phyloP scores from a whole-genome alignment of 1,140 invertebrate species.

The Bombyx mandarina region DNA sequence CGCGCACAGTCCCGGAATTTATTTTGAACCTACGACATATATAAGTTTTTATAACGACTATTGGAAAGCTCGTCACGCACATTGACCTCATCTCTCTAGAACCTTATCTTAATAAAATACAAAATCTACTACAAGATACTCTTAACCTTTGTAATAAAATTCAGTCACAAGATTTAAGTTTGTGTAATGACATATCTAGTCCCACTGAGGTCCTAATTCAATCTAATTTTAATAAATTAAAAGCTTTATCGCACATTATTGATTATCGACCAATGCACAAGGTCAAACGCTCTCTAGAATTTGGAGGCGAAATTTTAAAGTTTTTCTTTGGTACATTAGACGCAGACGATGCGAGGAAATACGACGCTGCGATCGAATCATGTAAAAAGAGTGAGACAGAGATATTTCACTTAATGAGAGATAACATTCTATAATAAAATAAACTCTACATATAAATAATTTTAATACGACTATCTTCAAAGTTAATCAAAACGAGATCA shows the following conservation, averaged over 20 bases:
- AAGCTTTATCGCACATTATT: slow-evolving; percentile 19
- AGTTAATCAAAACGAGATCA: slow-evolving; percentile 16
- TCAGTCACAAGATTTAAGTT: not conserved
- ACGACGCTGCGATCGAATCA: slow-evolving; percentile 16
- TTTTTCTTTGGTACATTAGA: slow-evolving; percentile 20
- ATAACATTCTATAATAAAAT: slow-evolving; percentile 15
- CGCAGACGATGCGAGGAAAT: slow-evolving; percentile 8
- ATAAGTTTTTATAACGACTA: slow-evolving; percentile 19
- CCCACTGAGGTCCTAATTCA: slow-evolving; percentile 8
- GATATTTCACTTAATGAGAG: slow-evolving; percentile 13
- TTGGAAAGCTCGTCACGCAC: slow-evolving; percentile 21
- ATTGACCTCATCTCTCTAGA: slow-evolving; percentile 14
- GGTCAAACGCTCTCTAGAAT: slow-evolving; percentile 15
- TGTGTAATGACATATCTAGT: slow-evolving; percentile 7
- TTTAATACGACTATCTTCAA: slow-evolving; percentile 10
- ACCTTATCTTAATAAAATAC: slow-evolving; percentile 14
- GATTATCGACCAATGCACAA: slow-evolving; percentile 1
- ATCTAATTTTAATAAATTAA: slow-evolving; percentile 8
- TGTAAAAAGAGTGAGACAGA: slow-evolving; percentile 14
- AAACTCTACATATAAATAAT: slow-evolving; percentile 9
- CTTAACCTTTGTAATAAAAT: slow-evolving; percentile 6
- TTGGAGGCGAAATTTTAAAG: slow-evolving; percentile 19
- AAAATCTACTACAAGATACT: slow-evolving; percentile 7
- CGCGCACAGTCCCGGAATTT: slow-evolving; percentile 19
- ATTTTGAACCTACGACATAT: slow-evolving; percentile 14